Evolutionary conservation across 2,888 invertebrate genomes (phyloP), one percentile per base, ranked within the genome.

Genomic region (Hirtodrosophila confusa): DNA sequence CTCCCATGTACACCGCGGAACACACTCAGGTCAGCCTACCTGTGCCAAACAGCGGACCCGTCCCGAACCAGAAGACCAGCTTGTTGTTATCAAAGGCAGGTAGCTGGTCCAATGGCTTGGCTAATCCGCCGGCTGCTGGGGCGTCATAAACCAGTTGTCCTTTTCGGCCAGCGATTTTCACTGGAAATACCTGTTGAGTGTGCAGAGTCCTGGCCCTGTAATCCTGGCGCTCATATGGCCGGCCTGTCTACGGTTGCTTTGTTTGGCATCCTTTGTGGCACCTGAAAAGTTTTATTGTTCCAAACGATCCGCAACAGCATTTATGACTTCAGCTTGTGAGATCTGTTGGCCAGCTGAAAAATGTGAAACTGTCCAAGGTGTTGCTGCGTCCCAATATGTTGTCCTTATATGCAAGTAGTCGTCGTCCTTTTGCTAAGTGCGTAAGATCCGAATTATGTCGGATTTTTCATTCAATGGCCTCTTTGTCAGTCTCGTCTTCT

Each of bases 91-190:
- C 33, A 5, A 17, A 39, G 47, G 36, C 62, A 73, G 62, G 65
- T 63, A 72, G 44, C 23, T 39, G 31, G 27, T 33, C 12, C 29
- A 11, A 7, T 10, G 45, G 11, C 44, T 6, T 41, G n/a, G 8
- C 45, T 77, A 73, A 77, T 80, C 69, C 70, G 73, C 63, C 62
- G 68, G 69, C 78, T 74, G 74, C 51, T 68, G 62, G 50, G 69
- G 87, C 69, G 87, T 83, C 87, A 83, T 83, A 83, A 83, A 85
- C 82, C 79, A 83, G 79, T 83, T 87, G 84, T 77, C 72, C 64
- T 61, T 69, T 66, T 82, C 23, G 40, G 53, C 54, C 58, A 73
- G 55, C 60, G 61, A 73, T 64, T 78, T 87, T 84, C 83, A 27
- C 43, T 63, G 83, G 82, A 84, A 84, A 65, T 83, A 83, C 83